Evolutionary conservation across 2,888 invertebrate species (phyloP), one percentile per base, ranked within the genome.

Genomic region (Subacronicta megacephala): DNA sequence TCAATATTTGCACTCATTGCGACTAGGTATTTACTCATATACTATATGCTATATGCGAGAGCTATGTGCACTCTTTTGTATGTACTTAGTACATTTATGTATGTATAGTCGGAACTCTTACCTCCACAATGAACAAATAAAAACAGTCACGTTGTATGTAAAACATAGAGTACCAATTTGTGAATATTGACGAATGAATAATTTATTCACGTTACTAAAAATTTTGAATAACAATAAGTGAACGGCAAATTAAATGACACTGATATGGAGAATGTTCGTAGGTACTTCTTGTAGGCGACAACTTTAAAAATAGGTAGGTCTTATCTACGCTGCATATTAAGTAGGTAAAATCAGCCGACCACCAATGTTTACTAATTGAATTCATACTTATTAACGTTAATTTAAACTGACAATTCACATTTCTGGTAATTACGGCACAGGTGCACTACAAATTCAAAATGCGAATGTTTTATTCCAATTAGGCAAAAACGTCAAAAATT

Each of bases 111-210:
- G 1, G n/a, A 36, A 38, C 38, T 63, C 44, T 53, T 53, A 54
- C 37, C 17, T 54, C 43, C 37, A 49, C 47, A 40, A 52, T 38
- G 36, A 46, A 43, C 26, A 59, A 47, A 36, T 26, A 12, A 41
- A 31, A 43, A 23, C 6, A 5, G 18, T 45, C 12, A 5, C 18
- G 23, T 50, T 37, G 41, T n/a, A n/a, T n/a, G n/a, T 26, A 37
- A 17, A 15, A 41, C 38, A 44, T 15, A 29, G 49, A 53, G 17
- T 44, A 50, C 53, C 38, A 10, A 36, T 53, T 47, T 44, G 23
- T 61, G 55, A 67, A 62, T 75, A 71, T 60, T 63, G 45, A 61
- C 33, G 23, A 60, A 51, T 50, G 15, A 43, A 66, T 66, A 62
- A 15, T 64, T 64, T 49, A 54, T 45, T 43, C 35, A 62, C 35